Evolutionary conservation across 2,113 vertebrate species (phyloP).

Genomic region (Neodon shergylaensis): DNA sequence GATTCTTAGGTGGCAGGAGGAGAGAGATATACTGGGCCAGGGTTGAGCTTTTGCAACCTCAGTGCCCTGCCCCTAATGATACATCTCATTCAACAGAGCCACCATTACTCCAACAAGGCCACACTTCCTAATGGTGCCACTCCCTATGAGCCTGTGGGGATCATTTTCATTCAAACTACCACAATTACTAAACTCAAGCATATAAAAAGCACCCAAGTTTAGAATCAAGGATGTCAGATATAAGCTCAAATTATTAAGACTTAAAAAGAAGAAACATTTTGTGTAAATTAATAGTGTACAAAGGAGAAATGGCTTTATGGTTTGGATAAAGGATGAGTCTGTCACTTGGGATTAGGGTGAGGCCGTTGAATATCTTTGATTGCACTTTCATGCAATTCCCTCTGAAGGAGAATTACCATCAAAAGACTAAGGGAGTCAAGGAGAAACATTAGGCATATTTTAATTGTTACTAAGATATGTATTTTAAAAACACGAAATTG

Average conservation of each 20-base stretch:
- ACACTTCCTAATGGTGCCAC: neutral
- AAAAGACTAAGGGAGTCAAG: neutral
- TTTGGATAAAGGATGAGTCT: neutral
- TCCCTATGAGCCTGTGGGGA: neutral
- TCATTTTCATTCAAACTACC: neutral
- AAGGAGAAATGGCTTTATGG: neutral
- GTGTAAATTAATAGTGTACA: constrained; percentile 11
- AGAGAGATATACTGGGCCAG: neutral
- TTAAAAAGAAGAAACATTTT: constrained; percentile 33
- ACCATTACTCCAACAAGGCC: neutral
- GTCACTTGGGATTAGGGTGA: neutral
- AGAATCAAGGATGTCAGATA: constrained; percentile 9
- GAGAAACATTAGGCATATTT: neutral
- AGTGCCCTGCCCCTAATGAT: neutral
- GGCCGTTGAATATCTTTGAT: neutral
- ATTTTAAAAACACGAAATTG: neutral
- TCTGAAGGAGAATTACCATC: neutral
- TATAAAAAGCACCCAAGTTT: constrained; percentile 51
- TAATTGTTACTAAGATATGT: neutral
- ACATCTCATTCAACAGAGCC: neutral
- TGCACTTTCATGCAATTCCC: neutral
- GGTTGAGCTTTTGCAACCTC: neutral
- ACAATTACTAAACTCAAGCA: neutral
- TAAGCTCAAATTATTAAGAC: constrained; percentile 57
- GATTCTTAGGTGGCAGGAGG: neutral